These are phyloP conservation scores for Orchesellides sinensis DNA, from an alignment of 2,888 invertebrate species.

Conservation along the genomic window DNA sequence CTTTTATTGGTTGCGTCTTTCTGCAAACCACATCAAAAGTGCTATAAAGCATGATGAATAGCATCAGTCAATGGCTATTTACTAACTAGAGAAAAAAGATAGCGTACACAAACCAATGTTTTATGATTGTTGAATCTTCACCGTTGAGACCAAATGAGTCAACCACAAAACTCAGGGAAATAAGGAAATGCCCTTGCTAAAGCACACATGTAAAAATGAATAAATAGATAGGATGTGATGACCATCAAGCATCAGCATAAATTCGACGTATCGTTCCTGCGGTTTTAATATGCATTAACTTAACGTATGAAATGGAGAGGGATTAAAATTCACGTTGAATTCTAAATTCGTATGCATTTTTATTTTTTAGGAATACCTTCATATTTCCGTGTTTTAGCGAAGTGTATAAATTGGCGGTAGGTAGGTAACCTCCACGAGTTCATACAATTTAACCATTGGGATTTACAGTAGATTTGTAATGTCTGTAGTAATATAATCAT, in stretches of 20 bases:
- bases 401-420: no score
- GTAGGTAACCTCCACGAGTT: no score
- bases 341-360: no score
- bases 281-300: constrained; percentile 30
- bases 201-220: neutral
- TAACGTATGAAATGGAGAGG: no score
- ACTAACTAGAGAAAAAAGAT: constrained; percentile 6
- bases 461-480: constrained; percentile 2
- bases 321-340: no score
- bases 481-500: constrained; percentile 14
- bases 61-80: constrained; percentile 5
- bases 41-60: no score
- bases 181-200: neutral
- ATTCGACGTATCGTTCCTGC: neutral
- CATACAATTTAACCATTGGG: neutral
- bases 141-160: neutral
- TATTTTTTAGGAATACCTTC: no score
- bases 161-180: no score
- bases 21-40: no score
- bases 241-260: neutral
- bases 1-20: no score
- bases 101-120: constrained; percentile 9
- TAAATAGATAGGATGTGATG: neutral
- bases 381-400: no score
- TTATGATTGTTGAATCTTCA: constrained; percentile 21